These are phyloP conservation scores for Oopsacas minuta DNA, from an alignment of 37 sponge, comb jelly and placozoan genomes.

Conservation along the genomic window DNA sequence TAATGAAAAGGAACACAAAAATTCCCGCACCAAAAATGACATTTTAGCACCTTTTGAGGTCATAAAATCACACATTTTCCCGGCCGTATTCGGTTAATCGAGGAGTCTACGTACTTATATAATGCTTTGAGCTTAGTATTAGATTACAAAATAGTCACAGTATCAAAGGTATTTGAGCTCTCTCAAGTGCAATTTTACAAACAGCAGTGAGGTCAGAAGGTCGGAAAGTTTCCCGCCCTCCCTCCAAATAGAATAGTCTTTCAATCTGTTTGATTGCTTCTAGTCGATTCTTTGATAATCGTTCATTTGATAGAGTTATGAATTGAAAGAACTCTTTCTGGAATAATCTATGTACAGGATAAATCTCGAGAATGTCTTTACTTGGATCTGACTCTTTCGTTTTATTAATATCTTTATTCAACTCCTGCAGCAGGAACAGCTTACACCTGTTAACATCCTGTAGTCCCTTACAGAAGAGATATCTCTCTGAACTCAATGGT, in stretches of 20 bases:
- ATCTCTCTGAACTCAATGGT: neutral
- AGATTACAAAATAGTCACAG: too few species aligned
- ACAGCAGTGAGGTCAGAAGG: neutral
- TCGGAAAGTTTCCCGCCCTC: neutral
- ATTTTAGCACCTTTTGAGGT: too few species aligned
- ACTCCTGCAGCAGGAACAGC: neutral
- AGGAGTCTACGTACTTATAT: too few species aligned
- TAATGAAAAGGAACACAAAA: neutral
- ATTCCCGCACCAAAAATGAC: neutral
- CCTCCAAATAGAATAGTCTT: neutral
- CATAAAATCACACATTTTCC: too few species aligned
- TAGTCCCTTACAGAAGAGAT: neutral
- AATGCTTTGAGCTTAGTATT: too few species aligned
- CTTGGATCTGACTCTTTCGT: neutral
- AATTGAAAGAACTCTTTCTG: conserved; percentile 13
- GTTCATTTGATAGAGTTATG: neutral
- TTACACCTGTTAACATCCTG: conserved; percentile 8
- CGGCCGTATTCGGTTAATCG: too few species aligned
- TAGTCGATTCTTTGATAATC: neutral
- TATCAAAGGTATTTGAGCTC: neutral
- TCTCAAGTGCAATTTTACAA: conserved; percentile 1
- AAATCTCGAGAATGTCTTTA: neutral
- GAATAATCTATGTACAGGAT: neutral
- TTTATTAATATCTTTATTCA: conserved; percentile 12
- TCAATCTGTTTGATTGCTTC: neutral